A percentile compares a stretch with the other conserved stretches of the same genome.
These are phyloP conservation scores for Amphilophus citrinellus DNA, from an alignment of 2,113 vertebrate species.

Conservation along the genomic window DNA sequence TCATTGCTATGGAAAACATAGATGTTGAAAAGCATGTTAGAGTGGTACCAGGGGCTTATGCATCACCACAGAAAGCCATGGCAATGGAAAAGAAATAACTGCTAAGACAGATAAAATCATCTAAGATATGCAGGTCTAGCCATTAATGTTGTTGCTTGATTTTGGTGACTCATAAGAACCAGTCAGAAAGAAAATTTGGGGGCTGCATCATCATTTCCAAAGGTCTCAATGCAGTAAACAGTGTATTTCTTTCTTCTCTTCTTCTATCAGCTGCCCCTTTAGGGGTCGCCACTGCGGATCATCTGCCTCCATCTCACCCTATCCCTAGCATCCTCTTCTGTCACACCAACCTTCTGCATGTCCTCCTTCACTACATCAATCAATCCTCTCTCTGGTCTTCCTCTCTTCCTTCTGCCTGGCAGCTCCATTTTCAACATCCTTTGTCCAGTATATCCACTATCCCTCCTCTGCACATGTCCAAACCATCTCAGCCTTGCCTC, in stretches of 20 bases:
- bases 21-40: neutral
- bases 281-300: neutral
- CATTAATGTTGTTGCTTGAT: neutral
- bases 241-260: no score
- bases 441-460: no score
- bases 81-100: neutral
- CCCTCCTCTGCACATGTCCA: no score
- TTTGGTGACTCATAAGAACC: neutral
- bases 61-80: neutral
- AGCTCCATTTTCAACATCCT: no score
- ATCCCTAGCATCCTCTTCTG: no score
- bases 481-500: no score
- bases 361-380: no score
- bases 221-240: neutral
- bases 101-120: neutral
- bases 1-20: neutral
- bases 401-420: neutral
- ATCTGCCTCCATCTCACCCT: no score
- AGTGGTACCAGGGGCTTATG: neutral
- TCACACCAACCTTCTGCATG: no score
- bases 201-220: neutral
- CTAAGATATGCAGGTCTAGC: neutral
- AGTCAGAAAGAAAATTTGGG: neutral
- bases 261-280: neutral
- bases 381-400: no score